Evolutionary conservation across 2,113 vertebrate species (phyloP).

Genomic region (Melanostigma gelatinosum): DNA sequence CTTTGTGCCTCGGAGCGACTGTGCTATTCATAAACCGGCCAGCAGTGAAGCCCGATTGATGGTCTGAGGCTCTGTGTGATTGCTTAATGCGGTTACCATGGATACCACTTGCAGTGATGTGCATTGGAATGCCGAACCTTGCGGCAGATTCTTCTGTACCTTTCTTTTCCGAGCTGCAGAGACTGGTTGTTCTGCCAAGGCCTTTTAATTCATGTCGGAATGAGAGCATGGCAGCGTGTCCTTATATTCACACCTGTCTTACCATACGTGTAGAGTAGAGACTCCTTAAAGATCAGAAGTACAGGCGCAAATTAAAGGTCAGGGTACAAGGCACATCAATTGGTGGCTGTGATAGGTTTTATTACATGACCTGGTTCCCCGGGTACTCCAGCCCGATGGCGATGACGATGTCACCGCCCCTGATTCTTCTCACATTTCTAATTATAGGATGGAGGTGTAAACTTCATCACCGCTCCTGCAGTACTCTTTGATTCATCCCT

Average conservation of each 20-base stretch:
- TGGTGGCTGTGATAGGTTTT: too few species aligned
- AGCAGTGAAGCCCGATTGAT: conserved; percentile 16
- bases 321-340: neutral
- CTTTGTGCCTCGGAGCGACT: neutral
- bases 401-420: too few species aligned
- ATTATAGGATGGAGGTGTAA: neutral
- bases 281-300: neutral
- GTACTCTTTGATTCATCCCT: neutral
- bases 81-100: conserved; percentile 58
- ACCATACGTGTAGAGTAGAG: neutral
- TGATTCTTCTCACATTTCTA: neutral
- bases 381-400: neutral
- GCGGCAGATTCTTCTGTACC: neutral
- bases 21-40: neutral
- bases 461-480: neutral
- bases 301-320: neutral
- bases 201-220: conserved; percentile 7
- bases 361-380: neutral
- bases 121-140: conserved; percentile 14
- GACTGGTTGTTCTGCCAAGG: neutral
- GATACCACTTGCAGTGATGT: conserved; percentile 50
- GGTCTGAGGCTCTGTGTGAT: neutral
- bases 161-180: neutral
- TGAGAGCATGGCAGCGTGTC: neutral
- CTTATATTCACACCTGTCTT: neutral